A percentile compares a stretch with the other conserved stretches of the same genome.
Conservation (phyloP, 2,797 vertebrate species). For the Poecilia gillii region DNA sequence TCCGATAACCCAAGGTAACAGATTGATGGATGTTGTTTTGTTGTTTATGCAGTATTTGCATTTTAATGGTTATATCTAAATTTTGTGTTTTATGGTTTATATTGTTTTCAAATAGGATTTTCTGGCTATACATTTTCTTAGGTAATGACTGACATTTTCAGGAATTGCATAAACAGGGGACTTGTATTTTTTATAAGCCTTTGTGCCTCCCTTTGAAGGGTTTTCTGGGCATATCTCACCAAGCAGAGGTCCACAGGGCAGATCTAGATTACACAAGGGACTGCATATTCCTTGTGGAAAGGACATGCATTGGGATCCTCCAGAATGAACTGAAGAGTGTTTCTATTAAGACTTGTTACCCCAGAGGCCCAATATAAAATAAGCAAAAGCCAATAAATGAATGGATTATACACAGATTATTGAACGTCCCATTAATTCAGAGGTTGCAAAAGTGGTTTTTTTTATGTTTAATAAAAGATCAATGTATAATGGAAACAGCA, state of each 20-base stretch:
- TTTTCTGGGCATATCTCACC: neutral
- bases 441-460: neutral
- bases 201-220: neutral
- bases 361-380: neutral
- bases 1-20: neutral
- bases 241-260: neutral
- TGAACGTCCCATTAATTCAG: neutral
- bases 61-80: neutral
- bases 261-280: neutral
- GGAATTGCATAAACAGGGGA: neutral
- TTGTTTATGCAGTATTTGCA: neutral
- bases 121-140: neutral
- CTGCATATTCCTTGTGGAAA: neutral
- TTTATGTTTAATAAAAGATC: neutral
- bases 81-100: neutral
- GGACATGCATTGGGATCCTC: neutral
- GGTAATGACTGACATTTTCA: neutral
- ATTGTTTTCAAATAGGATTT: neutral
- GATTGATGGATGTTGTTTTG: neutral
- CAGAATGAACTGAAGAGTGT: neutral
- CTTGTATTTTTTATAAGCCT: neutral
- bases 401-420: neutral
- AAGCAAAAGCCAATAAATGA: neutral
- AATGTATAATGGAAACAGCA: neutral
- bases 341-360: neutral